phyloP scores from a whole-genome alignment of 2,797 vertebrate genomes.

The Anguilla megastoma region DNA sequence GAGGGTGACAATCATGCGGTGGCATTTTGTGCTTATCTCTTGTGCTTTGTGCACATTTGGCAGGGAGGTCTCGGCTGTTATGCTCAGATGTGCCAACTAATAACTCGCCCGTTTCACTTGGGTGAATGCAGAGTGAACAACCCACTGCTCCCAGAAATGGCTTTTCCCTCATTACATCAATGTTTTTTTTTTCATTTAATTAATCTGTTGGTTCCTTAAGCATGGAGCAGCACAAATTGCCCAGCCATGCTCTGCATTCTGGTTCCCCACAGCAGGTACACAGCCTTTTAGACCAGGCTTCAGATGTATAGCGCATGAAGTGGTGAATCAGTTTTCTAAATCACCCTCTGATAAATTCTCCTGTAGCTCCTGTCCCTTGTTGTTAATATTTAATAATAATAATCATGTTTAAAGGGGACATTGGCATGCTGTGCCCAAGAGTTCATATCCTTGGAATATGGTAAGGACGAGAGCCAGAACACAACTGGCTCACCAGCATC shows the following conservation, averaged over 20 bases:
- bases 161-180: slow-evolving; percentile 10
- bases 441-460: background rate
- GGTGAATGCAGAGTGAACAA: slow-evolving; percentile 15
- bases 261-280: background rate
- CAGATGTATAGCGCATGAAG: background rate
- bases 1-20: background rate
- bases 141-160: background rate
- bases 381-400: background rate
- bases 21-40: background rate
- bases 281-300: slow-evolving; percentile 3
- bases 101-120: background rate
- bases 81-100: slow-evolving; percentile 4
- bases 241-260: background rate
- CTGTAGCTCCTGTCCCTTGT: background rate
- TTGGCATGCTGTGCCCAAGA: background rate
- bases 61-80: background rate
- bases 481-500: background rate
- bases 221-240: background rate
- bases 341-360: background rate
- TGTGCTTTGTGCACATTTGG: background rate
- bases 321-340: background rate
- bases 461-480: background rate
- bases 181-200: background rate
- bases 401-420: background rate
- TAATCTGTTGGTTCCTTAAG: background rate